Percentiles rank a stretch among this genome's conserved stretches.
These are phyloP conservation scores for Tiaroga cobitis DNA, from an alignment of 2,797 vertebrate genomes.

Conservation along the genomic window DNA sequence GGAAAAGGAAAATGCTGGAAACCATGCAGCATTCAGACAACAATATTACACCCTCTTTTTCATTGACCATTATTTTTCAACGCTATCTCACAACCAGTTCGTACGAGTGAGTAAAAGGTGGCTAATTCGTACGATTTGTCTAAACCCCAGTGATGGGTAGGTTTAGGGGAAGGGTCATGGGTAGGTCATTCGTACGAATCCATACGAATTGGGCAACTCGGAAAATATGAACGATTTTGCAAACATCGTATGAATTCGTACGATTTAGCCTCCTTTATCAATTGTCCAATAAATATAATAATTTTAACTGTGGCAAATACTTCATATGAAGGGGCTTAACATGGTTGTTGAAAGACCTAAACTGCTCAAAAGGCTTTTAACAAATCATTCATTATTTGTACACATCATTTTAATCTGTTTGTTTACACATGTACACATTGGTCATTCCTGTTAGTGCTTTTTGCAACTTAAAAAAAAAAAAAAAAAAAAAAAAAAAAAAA, in stretches of 20 bases:
- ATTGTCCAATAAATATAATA: constrained; percentile 29
- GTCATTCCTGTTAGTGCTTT: background rate
- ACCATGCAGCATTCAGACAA: background rate
- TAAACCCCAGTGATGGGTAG: no score
- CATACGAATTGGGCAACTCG: no score
- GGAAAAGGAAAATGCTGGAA: background rate
- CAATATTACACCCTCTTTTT: background rate
- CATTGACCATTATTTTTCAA: background rate
- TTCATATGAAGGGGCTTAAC: background rate
- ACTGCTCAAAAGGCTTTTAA: background rate
- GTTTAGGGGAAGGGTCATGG: no score
- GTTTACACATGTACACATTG: background rate
- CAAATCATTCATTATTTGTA: background rate
- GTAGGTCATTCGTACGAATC: no score
- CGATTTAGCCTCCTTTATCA: background rate
- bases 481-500: background rate
- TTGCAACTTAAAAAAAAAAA: background rate
- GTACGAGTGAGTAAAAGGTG: no score
- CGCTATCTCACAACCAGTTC: no score
- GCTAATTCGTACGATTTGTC: no score
- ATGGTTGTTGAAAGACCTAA: background rate
- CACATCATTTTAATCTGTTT: background rate
- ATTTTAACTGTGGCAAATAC: background rate
- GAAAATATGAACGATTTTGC: no score
- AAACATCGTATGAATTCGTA: no score